Evolutionary conservation across 2,797 vertebrate species (phyloP).

Genomic region (Eremophila alpestris): DNA sequence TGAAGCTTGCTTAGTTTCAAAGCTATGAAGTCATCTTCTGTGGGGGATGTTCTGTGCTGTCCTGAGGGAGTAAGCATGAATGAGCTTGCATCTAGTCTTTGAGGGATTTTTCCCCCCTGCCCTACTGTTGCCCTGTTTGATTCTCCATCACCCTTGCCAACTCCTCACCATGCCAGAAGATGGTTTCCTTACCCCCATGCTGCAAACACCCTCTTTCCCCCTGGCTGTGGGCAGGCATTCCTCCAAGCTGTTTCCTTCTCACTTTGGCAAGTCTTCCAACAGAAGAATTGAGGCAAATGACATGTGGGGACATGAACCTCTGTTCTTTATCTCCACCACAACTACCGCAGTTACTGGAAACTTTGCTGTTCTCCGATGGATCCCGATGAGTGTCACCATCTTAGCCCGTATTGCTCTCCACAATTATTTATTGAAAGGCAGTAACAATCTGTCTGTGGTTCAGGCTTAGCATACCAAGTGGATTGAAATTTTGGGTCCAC

Average conservation of each 20-base stretch:
- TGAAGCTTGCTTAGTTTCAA: background rate
- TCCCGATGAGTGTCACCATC: background rate
- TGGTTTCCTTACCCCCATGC: background rate
- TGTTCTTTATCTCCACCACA: background rate
- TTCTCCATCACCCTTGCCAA: conserved; percentile 27
- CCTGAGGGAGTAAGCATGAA: conserved; percentile 10
- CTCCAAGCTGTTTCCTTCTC: conserved; percentile 26
- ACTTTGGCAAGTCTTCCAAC: conserved; percentile 13
- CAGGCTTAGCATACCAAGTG: background rate
- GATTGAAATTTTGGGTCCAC: background rate
- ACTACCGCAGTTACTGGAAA: background rate
- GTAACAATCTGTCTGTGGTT: background rate
- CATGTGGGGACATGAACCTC: background rate
- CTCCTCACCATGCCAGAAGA: background rate
- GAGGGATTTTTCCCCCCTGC: background rate
- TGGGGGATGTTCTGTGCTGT: conserved; percentile 7
- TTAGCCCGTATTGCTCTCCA: rapidly evolving
- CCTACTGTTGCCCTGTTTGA: conserved; percentile 20
- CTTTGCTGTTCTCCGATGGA: rapidly evolving
- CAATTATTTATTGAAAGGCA: background rate
- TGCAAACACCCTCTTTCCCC: background rate
- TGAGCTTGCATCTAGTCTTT: conserved; percentile 5
- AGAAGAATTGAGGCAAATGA: background rate
- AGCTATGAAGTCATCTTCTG: conserved; percentile 17
- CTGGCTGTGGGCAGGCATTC: background rate